A percentile compares a stretch with the other conserved stretches of the same genome.
Evolutionary conservation across 2,888 invertebrate genomes (phyloP).

Genomic region (Invenusta paracnida): DNA sequence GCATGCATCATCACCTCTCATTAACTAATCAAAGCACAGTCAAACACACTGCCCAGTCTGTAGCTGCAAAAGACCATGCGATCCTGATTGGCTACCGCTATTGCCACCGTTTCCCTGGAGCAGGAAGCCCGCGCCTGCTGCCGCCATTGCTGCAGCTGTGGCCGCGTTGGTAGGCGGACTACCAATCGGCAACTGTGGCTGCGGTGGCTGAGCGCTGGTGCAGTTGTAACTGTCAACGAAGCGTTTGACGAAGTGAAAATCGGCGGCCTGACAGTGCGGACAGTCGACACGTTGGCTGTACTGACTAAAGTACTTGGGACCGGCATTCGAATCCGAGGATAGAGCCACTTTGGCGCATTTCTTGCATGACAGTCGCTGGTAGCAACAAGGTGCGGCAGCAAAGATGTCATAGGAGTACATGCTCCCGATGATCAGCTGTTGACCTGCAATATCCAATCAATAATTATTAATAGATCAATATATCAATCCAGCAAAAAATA

Average conservation of each 20-base stretch:
- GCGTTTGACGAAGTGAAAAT: conserved; percentile 90
- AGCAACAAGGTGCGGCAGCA: conserved; percentile 91
- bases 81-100: too few species aligned
- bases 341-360: conserved; percentile 74
- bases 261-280: conserved; percentile 80
- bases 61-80: too few species aligned
- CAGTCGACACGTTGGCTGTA: conserved; percentile 85
- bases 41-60: too few species aligned
- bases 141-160: too few species aligned
- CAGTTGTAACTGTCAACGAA: conserved; percentile 59
- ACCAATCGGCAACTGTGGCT: background rate
- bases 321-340: background rate
- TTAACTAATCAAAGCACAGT: too few species aligned
- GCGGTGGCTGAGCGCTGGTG: conserved; percentile 12
- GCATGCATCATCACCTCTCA: too few species aligned
- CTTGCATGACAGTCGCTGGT: conserved; percentile 86
- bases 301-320: conserved; percentile 72
- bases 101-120: too few species aligned
- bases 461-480: background rate
- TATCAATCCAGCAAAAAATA: background rate
- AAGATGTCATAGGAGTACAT: conserved; percentile 98
- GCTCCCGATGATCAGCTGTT: conserved; percentile 84
- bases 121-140: too few species aligned
- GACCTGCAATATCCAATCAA: conserved; percentile 68
- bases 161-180: background rate